phyloP scores from a whole-genome alignment of 2,888 invertebrate species.

The Agrochola lychnidis region DNA sequence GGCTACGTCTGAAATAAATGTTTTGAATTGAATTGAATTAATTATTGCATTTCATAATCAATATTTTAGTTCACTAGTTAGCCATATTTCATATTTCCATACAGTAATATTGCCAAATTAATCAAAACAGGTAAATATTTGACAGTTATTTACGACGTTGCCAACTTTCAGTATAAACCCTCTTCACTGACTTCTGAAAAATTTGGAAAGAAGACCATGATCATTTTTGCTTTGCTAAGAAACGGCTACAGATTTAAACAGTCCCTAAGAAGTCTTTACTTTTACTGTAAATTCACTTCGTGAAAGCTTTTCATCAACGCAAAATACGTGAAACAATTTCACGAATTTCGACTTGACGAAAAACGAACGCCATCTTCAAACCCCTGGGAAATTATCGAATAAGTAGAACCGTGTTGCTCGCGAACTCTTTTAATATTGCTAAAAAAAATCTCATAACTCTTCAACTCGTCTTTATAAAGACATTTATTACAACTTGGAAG shows the following conservation, averaged over 20 bases:
- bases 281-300: not conserved
- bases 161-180: too few relatives aligned
- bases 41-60: too few relatives aligned
- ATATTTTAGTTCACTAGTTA: too few relatives aligned
- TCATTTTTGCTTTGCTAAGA: not conserved
- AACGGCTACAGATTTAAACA: not conserved
- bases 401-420: not conserved
- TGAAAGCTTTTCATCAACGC: constrained; percentile 29
- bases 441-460: constrained; percentile 33
- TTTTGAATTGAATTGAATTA: too few relatives aligned
- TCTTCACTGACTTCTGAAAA: not conserved
- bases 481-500: constrained; percentile 27
- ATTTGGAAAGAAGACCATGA: not conserved
- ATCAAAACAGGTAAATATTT: too few relatives aligned
- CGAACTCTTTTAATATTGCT: constrained; percentile 37
- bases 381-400: constrained; percentile 41
- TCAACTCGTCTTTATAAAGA: constrained; percentile 7
- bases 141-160: too few relatives aligned
- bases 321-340: constrained; percentile 23
- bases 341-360: constrained; percentile 27
- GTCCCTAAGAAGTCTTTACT: not conserved
- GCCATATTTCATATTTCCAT: too few relatives aligned
- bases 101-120: too few relatives aligned
- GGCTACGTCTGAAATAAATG: too few relatives aligned
- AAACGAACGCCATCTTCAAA: constrained; percentile 9